Evolutionary conservation across 2,888 invertebrate genomes (phyloP).

Genomic region (Agonopterix heracliana): DNA sequence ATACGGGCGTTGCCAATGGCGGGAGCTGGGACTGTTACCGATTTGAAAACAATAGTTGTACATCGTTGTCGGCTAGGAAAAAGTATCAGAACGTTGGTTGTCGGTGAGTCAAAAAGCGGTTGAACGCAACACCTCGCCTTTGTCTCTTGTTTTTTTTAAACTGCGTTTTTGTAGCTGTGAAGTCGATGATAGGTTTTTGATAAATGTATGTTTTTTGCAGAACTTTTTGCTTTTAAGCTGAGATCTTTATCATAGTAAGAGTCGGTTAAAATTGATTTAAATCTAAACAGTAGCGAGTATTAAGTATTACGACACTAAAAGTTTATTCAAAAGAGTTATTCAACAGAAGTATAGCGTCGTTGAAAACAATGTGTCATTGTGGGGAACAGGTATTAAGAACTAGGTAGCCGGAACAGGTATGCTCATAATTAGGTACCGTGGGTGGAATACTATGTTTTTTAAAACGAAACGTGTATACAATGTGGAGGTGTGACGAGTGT

Average conservation of each 20-base stretch:
- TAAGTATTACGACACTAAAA: conserved; percentile 33
- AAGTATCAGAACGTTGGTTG: conserved; percentile 2
- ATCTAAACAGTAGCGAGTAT: conserved; percentile 33
- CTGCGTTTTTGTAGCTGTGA: conserved; percentile 15
- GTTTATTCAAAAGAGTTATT: conserved; percentile 24
- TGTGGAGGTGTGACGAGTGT: conserved; percentile 44
- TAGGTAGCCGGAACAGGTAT: conserved; percentile 39
- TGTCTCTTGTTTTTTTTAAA: conserved; percentile 30
- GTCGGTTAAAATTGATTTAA: neutral
- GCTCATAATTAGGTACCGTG: conserved; percentile 54
- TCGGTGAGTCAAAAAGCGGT: conserved; percentile 55
- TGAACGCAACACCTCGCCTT: conserved; percentile 47
- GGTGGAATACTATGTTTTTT: conserved; percentile 41
- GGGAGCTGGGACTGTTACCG: conserved; percentile 56
- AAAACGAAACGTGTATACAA: conserved; percentile 31
- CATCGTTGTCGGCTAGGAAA: conserved; percentile 22
- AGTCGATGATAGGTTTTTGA: conserved; percentile 33
- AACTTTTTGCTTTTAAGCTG: too few species aligned
- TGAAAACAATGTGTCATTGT: conserved; percentile 61
- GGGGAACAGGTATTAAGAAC: conserved; percentile 38
- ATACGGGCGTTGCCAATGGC: conserved; percentile 67
- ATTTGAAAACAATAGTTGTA: conserved; percentile 60
- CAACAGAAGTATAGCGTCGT: conserved; percentile 46
- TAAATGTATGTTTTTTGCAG: too few species aligned
- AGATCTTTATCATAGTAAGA: too few species aligned